A percentile compares a stretch with the other conserved stretches of the same genome.
Evolutionary conservation across 2,113 vertebrate species (phyloP).

Genomic region (Eolophus roseicapilla): DNA sequence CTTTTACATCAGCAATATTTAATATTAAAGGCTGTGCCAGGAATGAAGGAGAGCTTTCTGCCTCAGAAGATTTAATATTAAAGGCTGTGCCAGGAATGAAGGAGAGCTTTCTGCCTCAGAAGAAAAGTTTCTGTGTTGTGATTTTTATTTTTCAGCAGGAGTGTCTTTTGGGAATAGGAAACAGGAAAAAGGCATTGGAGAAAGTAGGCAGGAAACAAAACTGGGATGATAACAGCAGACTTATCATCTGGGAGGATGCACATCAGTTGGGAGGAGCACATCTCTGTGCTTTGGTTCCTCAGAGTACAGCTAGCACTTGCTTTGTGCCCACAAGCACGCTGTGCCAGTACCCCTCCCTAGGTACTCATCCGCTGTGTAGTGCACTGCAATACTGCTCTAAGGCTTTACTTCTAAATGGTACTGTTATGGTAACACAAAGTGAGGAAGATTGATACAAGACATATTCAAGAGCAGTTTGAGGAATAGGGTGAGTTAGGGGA

Average conservation of each 20-base stretch:
- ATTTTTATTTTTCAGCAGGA: background rate
- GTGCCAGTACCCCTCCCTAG: background rate
- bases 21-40: background rate
- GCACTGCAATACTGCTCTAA: background rate
- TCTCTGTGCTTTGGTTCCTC: background rate
- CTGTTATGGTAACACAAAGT: background rate
- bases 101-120: background rate
- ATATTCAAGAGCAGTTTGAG: background rate
- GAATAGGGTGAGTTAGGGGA: background rate
- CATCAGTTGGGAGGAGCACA: background rate
- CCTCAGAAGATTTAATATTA: background rate
- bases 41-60: background rate
- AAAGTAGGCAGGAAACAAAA: background rate
- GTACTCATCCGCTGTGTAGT: rapidly evolving
- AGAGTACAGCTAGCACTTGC: background rate
- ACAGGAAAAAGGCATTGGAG: background rate
- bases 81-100: background rate
- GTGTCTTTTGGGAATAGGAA: background rate
- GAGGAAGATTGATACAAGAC: background rate
- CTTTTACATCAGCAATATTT: background rate
- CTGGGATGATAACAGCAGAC: background rate
- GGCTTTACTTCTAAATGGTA: background rate
- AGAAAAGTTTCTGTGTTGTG: background rate
- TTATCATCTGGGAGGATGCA: background rate
- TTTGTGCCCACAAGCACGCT: background rate